Conservation (phyloP, 2,113 vertebrate species). For the Haliaeetus leucogaster region DNA sequence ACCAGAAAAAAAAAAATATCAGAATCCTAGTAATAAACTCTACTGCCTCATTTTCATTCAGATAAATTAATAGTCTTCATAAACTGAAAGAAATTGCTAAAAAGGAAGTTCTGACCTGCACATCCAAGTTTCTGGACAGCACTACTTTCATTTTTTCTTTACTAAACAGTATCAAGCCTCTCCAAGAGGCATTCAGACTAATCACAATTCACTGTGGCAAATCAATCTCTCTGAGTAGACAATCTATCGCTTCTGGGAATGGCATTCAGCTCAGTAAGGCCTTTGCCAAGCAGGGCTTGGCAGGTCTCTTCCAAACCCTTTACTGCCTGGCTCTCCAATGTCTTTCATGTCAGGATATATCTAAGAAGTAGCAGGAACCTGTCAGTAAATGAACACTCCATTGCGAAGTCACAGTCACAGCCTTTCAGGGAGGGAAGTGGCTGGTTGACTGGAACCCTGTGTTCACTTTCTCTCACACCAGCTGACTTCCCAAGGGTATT, state of each 20-base stretch:
- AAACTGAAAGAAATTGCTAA: neutral
- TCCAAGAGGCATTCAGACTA: neutral
- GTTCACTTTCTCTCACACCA: neutral
- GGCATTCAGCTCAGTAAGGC: neutral
- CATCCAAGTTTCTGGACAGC: neutral
- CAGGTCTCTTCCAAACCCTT: neutral
- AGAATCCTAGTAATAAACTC: neutral
- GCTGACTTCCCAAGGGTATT: neutral
- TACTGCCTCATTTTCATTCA: neutral
- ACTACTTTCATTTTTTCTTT: neutral
- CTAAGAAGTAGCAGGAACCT: neutral
- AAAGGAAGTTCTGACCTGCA: neutral
- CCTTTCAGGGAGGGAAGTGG: neutral
- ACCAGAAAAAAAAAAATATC: neutral
- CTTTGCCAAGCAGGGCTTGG: neutral
- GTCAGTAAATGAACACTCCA: neutral
- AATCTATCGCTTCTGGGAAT: neutral
- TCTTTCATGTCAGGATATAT: neutral
- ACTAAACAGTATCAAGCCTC: neutral
- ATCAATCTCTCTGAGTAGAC: neutral
- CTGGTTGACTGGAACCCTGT: neutral
- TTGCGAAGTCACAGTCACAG: neutral
- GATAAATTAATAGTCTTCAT: neutral
- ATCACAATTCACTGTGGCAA: neutral
- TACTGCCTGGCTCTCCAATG: neutral